Base-by-base conservation (phyloP, 2,888 invertebrate genomes). In the Dimorphilus gyrociliatus region DNA sequence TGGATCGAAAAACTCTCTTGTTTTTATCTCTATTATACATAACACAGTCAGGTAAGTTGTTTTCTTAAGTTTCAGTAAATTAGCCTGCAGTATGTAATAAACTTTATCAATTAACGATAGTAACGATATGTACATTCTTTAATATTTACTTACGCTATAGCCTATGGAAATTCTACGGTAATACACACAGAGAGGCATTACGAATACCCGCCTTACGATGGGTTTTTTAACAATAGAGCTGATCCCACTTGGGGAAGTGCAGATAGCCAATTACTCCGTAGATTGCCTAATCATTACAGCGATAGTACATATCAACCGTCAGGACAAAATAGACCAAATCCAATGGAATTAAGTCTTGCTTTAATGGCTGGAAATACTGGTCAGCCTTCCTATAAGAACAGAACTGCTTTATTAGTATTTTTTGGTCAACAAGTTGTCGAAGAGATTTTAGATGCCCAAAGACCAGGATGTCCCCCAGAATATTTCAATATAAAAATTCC, bases 341-440 rank as follows among this genome's bases (percentile, higher is more conserved):
- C 72, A 4, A 50, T 72, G 24, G 41, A 44, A 2, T 52, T 72
- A 23, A 71, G 71, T 45, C 60, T 66, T 5, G 36, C 47, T 2
- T 47, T 72, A 10, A 61, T 72, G 47, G 47, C 45, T 14, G 68
- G 69, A 5, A 31, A 39, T 2, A 42, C 51, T 2, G 47, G 49
- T 3, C 38, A 41, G 2, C 62, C 62, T 4, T 71, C 71, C 3
- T 54, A 51, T 38, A 64, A 63, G 8, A 69, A 69, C 21, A 68
- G 67, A 48, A 72, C 67, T 35, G 71, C 70, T 1, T 55, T 73
- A 15, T 55, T 72, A 14, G 70, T 72, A 3, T 73, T 68, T 49
- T 73, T 72, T 47, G 70, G 71, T 25, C 72, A 72, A 50, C 72
- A 72, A 53, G 66, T 72, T 1, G 71, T 72, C 8, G 71, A 72